Evolutionary conservation across 1,140 invertebrate species (phyloP), one percentile per base, ranked within the genome.

Genomic region (Halyomorpha halys): DNA sequence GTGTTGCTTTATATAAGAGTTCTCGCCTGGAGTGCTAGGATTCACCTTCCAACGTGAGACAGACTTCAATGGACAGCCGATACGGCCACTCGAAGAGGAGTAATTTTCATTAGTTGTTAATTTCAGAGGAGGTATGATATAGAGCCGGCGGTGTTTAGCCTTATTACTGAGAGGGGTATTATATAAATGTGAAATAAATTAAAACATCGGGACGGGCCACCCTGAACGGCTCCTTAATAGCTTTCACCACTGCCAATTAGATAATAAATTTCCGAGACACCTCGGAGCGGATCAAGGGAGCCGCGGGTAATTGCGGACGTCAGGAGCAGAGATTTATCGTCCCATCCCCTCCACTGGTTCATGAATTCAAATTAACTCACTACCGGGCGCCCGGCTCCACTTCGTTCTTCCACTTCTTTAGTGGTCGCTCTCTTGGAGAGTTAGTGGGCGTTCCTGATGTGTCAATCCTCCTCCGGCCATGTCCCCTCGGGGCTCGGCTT

Each of bases 191-290:
- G 27, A 30, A 30, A 30, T 30, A 30, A 30, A 30, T 30, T 30
- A 30, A 30, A 30, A 30, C 27, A 30, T 30, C 27, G 27, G 27
- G 56, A 25, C 56, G 23, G 56, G 56, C 34, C 34, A 59, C 27
- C 56, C 34, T 59, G 51, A 19, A 6, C 51, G 51, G 8, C 27
- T 44, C 64, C 44, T 56, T 65, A 65, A 65, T 65, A 65, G 64
- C 64, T 65, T 65, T 65, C 64, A 65, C 64, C 64, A 65, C 64
- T 53, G 64, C 64, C 64, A 65, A 65, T 65, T 65, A 65, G 64
- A 65, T 61, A 65, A 65, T 65, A 65, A 65, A 65, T 65, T 65
- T 61, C 63, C 63, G 23, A 64, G 63, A 64, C 63, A 64, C 63
- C 63, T 64, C 63, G 51, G 53, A 23, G 51, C 25, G 62, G 23